phyloP scores from a whole-genome alignment of 2,888 invertebrate genomes.

The Torymus auratus region DNA sequence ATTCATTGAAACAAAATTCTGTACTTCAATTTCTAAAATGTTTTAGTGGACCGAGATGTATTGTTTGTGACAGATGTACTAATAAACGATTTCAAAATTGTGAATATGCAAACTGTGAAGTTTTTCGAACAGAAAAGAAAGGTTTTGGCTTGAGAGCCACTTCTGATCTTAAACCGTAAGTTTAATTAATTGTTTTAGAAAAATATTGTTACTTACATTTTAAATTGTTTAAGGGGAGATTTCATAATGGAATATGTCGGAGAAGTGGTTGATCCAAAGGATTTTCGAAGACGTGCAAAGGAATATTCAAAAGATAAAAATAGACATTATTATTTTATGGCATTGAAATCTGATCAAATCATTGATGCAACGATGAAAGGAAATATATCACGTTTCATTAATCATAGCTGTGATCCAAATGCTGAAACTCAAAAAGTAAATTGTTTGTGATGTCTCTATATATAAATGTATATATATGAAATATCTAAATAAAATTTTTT shows the following conservation, averaged over 20 bases:
- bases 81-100: slow-evolving; percentile 95
- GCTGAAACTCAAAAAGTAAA: slow-evolving; percentile 94
- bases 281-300: slow-evolving; percentile 92
- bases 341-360: slow-evolving; percentile 92
- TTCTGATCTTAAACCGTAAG: slow-evolving; percentile 85
- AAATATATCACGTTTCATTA: slow-evolving; percentile 97
- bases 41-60: slow-evolving; percentile 91
- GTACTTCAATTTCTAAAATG: slow-evolving; percentile 7
- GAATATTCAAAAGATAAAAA: slow-evolving; percentile 93
- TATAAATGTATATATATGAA: background rate
- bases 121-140: slow-evolving; percentile 95
- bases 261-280: slow-evolving; percentile 94
- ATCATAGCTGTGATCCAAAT: slow-evolving; percentile 99
- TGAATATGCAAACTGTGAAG: slow-evolving; percentile 89
- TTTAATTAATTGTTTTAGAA: slow-evolving; percentile 60
- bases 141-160: slow-evolving; percentile 94
- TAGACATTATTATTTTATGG: slow-evolving; percentile 98
- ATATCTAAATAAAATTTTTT: slow-evolving; percentile 54
- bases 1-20: too few species aligned
- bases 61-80: slow-evolving; percentile 92
- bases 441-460: slow-evolving; percentile 3
- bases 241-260: slow-evolving; percentile 99
- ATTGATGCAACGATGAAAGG: slow-evolving; percentile 98
- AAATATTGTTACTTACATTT: slow-evolving; percentile 35
- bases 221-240: slow-evolving; percentile 82